Conservation (phyloP, 2,888 invertebrate genomes). For the Conchocele bisecta region DNA sequence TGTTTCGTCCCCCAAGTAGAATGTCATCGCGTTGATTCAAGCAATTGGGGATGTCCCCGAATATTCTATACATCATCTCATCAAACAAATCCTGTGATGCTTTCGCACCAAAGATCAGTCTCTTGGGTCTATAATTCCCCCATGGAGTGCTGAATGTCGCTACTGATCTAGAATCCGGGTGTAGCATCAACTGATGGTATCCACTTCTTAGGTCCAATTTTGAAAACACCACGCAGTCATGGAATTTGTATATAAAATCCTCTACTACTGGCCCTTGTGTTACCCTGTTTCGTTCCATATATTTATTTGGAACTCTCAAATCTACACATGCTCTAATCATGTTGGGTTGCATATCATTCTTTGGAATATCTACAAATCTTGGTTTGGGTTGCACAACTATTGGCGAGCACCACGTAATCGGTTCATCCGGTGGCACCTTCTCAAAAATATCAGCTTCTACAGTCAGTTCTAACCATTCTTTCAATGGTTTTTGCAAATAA, state of each 20-base stretch:
- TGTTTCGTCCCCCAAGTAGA: not conserved
- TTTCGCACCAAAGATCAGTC: slow-evolving; percentile 32
- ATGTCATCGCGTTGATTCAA: slow-evolving; percentile 16
- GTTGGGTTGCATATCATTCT: slow-evolving; percentile 17
- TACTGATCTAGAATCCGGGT: slow-evolving; percentile 7
- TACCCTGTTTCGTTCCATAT: slow-evolving; percentile 18
- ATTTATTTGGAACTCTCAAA: slow-evolving; percentile 1
- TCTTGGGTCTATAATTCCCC: slow-evolving; percentile 10
- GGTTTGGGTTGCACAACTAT: slow-evolving; percentile 30
- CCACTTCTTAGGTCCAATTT: slow-evolving; percentile 6
- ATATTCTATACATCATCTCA: slow-evolving; percentile 26
- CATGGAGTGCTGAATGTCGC: slow-evolving; percentile 4
- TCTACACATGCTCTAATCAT: slow-evolving; percentile 17
- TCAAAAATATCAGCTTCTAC: slow-evolving; percentile 11
- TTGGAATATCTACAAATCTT: slow-evolving; percentile 3
- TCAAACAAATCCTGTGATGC: slow-evolving; percentile 40
- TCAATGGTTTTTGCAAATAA: slow-evolving; percentile 10
- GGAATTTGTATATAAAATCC: slow-evolving; percentile 34
- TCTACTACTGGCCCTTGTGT: slow-evolving; percentile 30
- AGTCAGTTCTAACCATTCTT: not conserved
- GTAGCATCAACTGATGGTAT: slow-evolving; percentile 1
- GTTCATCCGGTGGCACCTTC: slow-evolving; percentile 10
- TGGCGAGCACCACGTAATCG: slow-evolving; percentile 26
- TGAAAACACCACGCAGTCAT: slow-evolving; percentile 13
- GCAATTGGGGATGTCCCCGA: slow-evolving; percentile 33